Conservation (phyloP, 2,797 vertebrate species). For the Hylomyscus alleni region DNA sequence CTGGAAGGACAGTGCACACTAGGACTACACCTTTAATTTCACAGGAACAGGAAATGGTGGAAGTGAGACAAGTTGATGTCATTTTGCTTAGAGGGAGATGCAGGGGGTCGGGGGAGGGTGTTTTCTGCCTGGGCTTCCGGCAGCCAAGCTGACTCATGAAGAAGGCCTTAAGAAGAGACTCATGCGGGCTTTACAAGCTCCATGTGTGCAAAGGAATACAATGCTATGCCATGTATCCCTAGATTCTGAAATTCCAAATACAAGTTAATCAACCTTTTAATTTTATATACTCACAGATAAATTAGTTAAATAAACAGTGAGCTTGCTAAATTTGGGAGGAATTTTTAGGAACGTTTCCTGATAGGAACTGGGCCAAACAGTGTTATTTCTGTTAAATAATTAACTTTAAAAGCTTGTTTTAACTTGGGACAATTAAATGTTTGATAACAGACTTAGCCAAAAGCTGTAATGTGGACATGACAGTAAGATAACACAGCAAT, state of each 20-base stretch:
- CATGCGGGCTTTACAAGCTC: neutral
- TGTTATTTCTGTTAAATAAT: constrained; percentile 53
- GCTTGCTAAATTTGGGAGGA: constrained; percentile 1
- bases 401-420: constrained; percentile 42
- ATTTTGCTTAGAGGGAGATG: no score
- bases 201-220: neutral
- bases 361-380: constrained; percentile 30
- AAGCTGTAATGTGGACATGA: neutral
- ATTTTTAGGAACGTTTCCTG: constrained; percentile 60
- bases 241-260: constrained; percentile 36
- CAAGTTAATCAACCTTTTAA: constrained; percentile 6
- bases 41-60: neutral
- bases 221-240: neutral
- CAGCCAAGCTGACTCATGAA: neutral
- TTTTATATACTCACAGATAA: constrained; percentile 37
- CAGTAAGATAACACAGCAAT: neutral
- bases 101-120: neutral
- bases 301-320: constrained; percentile 48
- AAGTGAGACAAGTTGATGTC: neutral
- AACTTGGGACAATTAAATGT: constrained; percentile 31
- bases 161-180: neutral
- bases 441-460: constrained; percentile 34
- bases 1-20: neutral
- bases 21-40: constrained; percentile 59
- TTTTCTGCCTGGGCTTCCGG: neutral